These are phyloP conservation scores for Ctenoplectra terminalis DNA, from an alignment of 1,140 invertebrate genomes.

Conservation along the genomic window DNA sequence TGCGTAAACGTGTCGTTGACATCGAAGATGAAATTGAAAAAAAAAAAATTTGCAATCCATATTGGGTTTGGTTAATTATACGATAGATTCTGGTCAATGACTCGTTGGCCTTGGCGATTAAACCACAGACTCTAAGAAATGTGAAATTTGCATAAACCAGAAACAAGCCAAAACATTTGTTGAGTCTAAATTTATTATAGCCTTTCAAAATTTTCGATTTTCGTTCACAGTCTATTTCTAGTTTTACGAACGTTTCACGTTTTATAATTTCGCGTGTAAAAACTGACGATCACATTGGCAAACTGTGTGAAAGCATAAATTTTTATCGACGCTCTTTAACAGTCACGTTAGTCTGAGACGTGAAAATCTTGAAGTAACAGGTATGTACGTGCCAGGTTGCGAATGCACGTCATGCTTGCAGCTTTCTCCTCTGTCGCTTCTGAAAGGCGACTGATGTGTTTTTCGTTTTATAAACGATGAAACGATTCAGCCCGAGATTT, in stretches of 20 bases:
- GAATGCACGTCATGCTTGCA: constrained; percentile 46
- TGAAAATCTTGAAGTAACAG: constrained; percentile 34
- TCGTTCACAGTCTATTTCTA: background rate
- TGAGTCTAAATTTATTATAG: background rate
- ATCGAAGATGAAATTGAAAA: background rate
- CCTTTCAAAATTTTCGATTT: background rate
- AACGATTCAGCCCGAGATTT: background rate
- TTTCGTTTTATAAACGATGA: background rate
- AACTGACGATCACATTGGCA: background rate
- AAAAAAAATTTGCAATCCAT: background rate
- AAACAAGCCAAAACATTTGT: background rate
- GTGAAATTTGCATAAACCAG: constrained; percentile 11
- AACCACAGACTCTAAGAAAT: background rate
- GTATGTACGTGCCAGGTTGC: constrained; percentile 25
- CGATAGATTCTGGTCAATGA: background rate
- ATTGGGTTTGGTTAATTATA: background rate
- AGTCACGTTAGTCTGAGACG: background rate
- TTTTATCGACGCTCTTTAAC: background rate
- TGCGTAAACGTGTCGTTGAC: constrained; percentile 36
- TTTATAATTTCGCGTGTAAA: background rate
- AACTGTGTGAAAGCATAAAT: background rate
- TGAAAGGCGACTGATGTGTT: constrained; percentile 2
- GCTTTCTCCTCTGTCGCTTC: constrained; percentile 50
- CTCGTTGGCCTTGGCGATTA: background rate
- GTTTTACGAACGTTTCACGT: background rate